A percentile compares a stretch with the other conserved stretches of the same genome.
Conservation (phyloP, 1,140 invertebrate genomes). For the Hesperophylax magnus region DNA sequence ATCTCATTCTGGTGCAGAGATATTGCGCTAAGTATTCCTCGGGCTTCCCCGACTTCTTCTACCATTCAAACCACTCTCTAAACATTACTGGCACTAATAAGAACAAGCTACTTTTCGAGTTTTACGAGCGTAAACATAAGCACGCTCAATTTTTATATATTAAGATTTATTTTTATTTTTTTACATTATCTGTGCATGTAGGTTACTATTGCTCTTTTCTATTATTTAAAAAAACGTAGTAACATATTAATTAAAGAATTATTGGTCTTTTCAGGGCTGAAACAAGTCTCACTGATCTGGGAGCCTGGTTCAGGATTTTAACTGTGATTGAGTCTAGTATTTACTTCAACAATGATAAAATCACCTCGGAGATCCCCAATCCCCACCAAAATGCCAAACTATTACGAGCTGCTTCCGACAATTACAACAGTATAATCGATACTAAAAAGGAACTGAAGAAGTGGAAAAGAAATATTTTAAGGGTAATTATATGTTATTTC, state of each 20-base stretch:
- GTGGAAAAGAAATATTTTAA: neutral
- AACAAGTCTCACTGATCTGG: slow-evolving; percentile 64
- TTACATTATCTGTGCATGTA: too few relatives aligned
- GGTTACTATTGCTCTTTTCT: too few relatives aligned
- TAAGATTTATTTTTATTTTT: too few relatives aligned
- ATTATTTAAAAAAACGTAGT: neutral
- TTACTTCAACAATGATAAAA: slow-evolving; percentile 4
- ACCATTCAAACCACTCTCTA: too few relatives aligned
- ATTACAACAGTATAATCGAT: neutral
- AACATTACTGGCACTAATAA: too few relatives aligned
- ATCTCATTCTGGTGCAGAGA: too few relatives aligned
- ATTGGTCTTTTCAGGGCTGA: slow-evolving; percentile 61
- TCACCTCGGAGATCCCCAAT: neutral
- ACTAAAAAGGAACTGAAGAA: neutral
- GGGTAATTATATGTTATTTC: neutral
- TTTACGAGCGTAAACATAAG: too few relatives aligned
- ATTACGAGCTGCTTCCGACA: neutral
- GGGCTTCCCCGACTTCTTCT: too few relatives aligned
- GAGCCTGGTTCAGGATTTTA: slow-evolving; percentile 64
- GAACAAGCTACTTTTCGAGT: too few relatives aligned
- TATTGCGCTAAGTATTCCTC: too few relatives aligned
- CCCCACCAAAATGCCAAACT: neutral
- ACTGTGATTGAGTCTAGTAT: slow-evolving; percentile 22
- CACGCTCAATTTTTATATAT: too few relatives aligned
- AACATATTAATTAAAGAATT: slow-evolving; percentile 21